These are phyloP conservation scores for Drosophila aff. DNA, from an alignment of 1,140 invertebrate species.

Conservation along the genomic window DNA sequence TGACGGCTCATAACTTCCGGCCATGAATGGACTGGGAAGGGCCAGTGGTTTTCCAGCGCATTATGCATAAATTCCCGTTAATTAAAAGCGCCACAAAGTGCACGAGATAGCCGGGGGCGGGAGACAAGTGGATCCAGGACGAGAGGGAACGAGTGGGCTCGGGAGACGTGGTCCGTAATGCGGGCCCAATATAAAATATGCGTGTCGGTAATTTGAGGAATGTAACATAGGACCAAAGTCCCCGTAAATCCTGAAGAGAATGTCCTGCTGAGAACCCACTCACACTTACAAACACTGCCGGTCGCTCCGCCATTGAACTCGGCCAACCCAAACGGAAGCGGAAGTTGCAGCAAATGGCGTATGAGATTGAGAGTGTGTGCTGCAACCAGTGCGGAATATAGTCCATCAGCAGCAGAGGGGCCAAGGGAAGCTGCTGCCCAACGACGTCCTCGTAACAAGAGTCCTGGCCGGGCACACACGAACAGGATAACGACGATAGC, in stretches of 20 bases:
- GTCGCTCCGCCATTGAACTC: slow-evolving; percentile 27
- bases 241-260: slow-evolving; percentile 72
- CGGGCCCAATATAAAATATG: slow-evolving; percentile 78
- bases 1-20: slow-evolving; percentile 64
- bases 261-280: slow-evolving; percentile 51
- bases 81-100: slow-evolving; percentile 78
- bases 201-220: slow-evolving; percentile 81
- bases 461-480: slow-evolving; percentile 57
- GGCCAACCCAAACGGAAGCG: slow-evolving; percentile 64
- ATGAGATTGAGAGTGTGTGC: slow-evolving; percentile 57
- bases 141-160: slow-evolving; percentile 7
- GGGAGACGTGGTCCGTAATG: slow-evolving; percentile 55
- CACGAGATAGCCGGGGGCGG: slow-evolving; percentile 23
- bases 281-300: too few species aligned
- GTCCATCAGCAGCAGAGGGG: slow-evolving; percentile 3
- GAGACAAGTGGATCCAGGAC: slow-evolving; percentile 10
- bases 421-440: slow-evolving; percentile 15
- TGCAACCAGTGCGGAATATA: slow-evolving; percentile 13
- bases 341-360: slow-evolving; percentile 79
- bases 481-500: slow-evolving; percentile 57
- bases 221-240: slow-evolving; percentile 65
- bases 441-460: slow-evolving; percentile 67
- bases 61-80: slow-evolving; percentile 80
- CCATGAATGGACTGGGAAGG: slow-evolving; percentile 21
- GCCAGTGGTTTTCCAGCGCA: slow-evolving; percentile 29